Conservation (phyloP, 2,888 invertebrate species). For the Agonopterix subpropinquella region DNA sequence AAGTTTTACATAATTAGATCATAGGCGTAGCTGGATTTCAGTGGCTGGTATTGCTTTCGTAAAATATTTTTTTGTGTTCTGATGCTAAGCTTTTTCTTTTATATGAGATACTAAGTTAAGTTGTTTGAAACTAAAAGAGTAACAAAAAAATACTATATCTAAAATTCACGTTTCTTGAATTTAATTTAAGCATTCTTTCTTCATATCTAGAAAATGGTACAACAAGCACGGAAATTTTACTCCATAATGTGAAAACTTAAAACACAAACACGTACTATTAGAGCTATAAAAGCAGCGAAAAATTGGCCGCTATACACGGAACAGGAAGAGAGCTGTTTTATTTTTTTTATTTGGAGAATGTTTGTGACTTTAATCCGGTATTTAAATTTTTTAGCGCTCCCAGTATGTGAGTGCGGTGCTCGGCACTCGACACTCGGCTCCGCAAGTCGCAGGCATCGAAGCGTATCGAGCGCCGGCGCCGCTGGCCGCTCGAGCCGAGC, state of each 20-base stretch:
- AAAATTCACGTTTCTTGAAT: too few species aligned
- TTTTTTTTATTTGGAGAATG: constrained; percentile 1
- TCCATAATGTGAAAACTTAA: not conserved
- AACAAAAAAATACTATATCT: too few species aligned
- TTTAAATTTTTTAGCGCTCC: constrained; percentile 22
- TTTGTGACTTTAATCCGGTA: constrained; percentile 10
- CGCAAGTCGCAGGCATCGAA: not conserved
- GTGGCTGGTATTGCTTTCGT: too few species aligned
- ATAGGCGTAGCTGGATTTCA: too few species aligned
- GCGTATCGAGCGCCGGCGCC: not conserved
- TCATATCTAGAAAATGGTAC: too few species aligned
- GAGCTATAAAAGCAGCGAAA: not conserved
- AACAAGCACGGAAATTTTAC: too few species aligned
- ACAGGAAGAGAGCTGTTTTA: not conserved
- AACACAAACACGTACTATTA: not conserved
- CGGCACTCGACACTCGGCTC: not conserved
- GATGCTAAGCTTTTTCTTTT: too few species aligned
- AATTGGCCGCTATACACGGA: constrained; percentile 1
- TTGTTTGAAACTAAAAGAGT: too few species aligned
- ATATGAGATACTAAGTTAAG: too few species aligned
- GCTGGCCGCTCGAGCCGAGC: not conserved
- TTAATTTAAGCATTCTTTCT: too few species aligned
- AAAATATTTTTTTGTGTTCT: too few species aligned
- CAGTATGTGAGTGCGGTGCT: constrained; percentile 19
- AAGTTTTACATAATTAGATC: too few species aligned